Evolutionary conservation across 2,113 vertebrate species (phyloP).

Genomic region (Toxotes chatareus): DNA sequence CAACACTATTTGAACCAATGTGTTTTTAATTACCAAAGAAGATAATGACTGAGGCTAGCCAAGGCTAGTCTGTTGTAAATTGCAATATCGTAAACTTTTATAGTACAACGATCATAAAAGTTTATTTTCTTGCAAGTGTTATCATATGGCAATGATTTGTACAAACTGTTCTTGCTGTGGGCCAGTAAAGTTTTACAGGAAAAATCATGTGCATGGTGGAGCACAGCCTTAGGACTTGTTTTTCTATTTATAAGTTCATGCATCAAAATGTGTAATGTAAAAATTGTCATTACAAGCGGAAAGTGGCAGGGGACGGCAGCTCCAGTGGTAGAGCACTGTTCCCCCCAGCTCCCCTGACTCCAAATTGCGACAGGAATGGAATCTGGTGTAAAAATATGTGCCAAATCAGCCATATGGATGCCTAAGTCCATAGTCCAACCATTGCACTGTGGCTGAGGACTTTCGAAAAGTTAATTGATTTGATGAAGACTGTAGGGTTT

Average conservation of each 20-base stretch:
- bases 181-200: not conserved
- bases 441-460: not conserved
- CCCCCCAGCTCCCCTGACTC: too few species aligned
- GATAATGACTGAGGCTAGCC: not conserved
- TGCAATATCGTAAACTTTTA: constrained; percentile 17
- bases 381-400: too few species aligned
- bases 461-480: not conserved
- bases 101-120: constrained; percentile 2
- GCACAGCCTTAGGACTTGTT: too few species aligned
- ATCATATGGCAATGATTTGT: constrained; percentile 8
- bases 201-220: not conserved
- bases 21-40: not conserved
- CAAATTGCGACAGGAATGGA: too few species aligned
- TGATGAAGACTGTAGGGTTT: not conserved
- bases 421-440: too few species aligned
- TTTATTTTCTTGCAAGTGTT: not conserved
- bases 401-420: too few species aligned
- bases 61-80: not conserved
- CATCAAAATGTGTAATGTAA: too few species aligned
- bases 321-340: too few species aligned
- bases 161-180: not conserved
- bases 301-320: too few species aligned
- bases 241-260: not conserved
- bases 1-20: not conserved
- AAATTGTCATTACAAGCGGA: not conserved